Conservation (phyloP, 2,113 vertebrate species). For the Serilophus lunatus region DNA sequence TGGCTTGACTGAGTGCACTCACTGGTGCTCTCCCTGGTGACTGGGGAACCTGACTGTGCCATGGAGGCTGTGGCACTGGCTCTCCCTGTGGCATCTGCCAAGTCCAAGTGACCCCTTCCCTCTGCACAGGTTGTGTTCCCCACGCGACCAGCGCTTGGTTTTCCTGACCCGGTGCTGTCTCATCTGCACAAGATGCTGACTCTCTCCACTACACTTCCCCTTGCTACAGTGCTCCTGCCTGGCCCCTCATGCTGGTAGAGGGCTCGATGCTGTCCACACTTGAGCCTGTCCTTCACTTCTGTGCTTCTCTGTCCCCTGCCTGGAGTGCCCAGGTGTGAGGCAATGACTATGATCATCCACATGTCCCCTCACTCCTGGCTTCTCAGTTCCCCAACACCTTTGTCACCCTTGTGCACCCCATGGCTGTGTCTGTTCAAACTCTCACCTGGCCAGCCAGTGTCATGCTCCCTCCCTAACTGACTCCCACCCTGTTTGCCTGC, state of each 20-base stretch:
- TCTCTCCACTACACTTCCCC: background rate
- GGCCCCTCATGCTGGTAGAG: rapidly evolving
- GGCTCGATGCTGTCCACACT: background rate
- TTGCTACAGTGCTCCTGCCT: background rate
- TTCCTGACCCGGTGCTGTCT: background rate
- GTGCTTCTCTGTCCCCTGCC: rapidly evolving
- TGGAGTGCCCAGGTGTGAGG: background rate
- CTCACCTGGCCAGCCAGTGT: background rate
- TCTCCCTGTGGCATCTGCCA: too few species aligned
- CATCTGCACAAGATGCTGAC: slow-evolving; percentile 32
- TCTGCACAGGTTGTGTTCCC: background rate
- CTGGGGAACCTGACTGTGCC: background rate
- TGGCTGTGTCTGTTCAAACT: rapidly evolving
- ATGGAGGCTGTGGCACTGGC: rapidly evolving
- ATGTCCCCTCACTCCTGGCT: background rate
- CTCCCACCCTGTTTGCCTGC: rapidly evolving
- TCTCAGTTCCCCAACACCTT: background rate
- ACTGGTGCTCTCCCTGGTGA: rapidly evolving
- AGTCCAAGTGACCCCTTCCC: background rate
- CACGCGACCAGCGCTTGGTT: rapidly evolving
- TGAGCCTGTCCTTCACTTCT: background rate
- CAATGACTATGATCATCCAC: background rate
- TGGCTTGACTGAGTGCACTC: rapidly evolving
- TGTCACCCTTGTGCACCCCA: background rate
- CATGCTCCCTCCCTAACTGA: background rate